These are phyloP conservation scores for Galaxias olidus DNA, from an alignment of 2,797 vertebrate genomes.

Conservation along the genomic window DNA sequence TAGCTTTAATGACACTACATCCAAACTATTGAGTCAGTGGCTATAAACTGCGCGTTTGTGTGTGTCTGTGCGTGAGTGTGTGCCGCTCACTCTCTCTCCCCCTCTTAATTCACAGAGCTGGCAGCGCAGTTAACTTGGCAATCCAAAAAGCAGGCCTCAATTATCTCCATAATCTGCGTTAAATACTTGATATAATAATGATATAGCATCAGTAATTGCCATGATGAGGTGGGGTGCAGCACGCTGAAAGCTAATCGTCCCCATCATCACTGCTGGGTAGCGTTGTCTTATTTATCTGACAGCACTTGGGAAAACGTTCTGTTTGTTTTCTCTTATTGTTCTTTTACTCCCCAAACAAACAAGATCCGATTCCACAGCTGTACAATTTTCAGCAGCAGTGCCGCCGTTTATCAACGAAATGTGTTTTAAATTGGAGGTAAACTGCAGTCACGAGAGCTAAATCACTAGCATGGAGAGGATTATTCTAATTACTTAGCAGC, in stretches of 20 bases:
- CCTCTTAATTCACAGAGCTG: conserved; percentile 55
- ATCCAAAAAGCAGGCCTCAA: conserved; percentile 67
- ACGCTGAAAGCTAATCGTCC: conserved; percentile 66
- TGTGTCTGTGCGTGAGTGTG: conserved; percentile 14
- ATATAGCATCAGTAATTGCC: conserved; percentile 78
- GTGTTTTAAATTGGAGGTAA: conserved; percentile 82
- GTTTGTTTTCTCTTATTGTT: conserved; percentile 76
- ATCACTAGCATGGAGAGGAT: conserved; percentile 79
- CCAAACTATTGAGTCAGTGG: too few species aligned
- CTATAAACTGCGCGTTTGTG: conserved; percentile 15
- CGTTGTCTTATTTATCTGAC: conserved; percentile 74
- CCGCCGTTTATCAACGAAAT: conserved; percentile 80
- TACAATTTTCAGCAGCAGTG: conserved; percentile 74
- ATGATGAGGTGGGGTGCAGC: conserved; percentile 69
- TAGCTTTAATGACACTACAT: too few species aligned
- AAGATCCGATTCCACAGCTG: conserved; percentile 73
- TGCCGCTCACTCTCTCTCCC: conserved; percentile 16
- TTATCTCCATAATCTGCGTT: conserved; percentile 74
- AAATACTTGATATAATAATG: conserved; percentile 76
- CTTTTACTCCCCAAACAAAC: conserved; percentile 79
- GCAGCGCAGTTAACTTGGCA: conserved; percentile 50
- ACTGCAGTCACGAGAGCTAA: conserved; percentile 77
- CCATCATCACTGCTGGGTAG: conserved; percentile 70
- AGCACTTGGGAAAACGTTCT: conserved; percentile 62
- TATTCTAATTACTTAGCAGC: conserved; percentile 80